Percentiles rank a stretch among this genome's conserved stretches.
Evolutionary conservation across 23 tunicate species (phyloP).

Genomic region (Styela plicata): DNA sequence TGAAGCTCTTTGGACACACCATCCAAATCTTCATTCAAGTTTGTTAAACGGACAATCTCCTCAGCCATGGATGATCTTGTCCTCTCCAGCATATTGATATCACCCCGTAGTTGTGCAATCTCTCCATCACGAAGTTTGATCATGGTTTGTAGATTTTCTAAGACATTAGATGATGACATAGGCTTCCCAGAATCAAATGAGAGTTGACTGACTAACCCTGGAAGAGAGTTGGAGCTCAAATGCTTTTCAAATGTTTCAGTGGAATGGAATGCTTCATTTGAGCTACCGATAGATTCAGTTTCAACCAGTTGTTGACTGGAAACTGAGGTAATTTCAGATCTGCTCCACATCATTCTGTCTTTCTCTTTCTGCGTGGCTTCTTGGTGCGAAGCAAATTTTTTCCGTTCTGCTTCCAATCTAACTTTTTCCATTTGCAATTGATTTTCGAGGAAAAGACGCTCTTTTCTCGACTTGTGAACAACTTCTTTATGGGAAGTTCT

Average conservation of each 20-base stretch:
- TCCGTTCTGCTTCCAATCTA: slow-evolving; percentile 62
- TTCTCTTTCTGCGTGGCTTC: slow-evolving; percentile 73
- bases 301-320: slow-evolving; percentile 71
- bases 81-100: slow-evolving; percentile 85
- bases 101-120: slow-evolving; percentile 84
- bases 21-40: slow-evolving; percentile 76
- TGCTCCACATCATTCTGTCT: slow-evolving; percentile 75
- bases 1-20: slow-evolving; percentile 41
- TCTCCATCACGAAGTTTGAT: slow-evolving; percentile 87
- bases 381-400: slow-evolving; percentile 55
- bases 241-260: slow-evolving; percentile 58
- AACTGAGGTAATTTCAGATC: slow-evolving; percentile 66
- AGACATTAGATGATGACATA: slow-evolving; percentile 24
- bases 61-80: slow-evolving; percentile 96
- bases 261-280: slow-evolving; percentile 62
- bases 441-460: slow-evolving; percentile 69
- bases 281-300: slow-evolving; percentile 67
- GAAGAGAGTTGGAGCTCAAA: slow-evolving; percentile 21
- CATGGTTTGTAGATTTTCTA: slow-evolving; percentile 85
- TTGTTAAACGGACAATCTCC: slow-evolving; percentile 94
- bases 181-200: not conserved
- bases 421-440: slow-evolving; percentile 88
- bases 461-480: slow-evolving; percentile 52
- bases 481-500: slow-evolving; percentile 15
- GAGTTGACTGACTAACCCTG: not conserved